phyloP scores from a whole-genome alignment of 2,797 vertebrate species.

The Cynopterus sphinx region DNA sequence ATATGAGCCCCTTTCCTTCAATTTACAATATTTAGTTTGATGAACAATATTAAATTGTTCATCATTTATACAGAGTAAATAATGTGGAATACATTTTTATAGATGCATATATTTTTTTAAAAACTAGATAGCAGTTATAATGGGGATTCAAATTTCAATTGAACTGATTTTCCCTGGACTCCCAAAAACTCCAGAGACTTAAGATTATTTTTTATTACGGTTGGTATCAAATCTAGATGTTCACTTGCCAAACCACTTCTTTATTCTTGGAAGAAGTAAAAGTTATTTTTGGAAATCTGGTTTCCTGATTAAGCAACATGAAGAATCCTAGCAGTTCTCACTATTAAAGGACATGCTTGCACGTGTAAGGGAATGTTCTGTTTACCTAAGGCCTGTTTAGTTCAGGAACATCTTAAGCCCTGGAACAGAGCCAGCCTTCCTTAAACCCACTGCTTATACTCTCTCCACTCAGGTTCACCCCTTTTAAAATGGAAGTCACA shows the following conservation, averaged over 20 bases:
- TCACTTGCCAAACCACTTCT: background rate
- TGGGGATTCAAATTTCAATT: background rate
- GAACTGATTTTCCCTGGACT: background rate
- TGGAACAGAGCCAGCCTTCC: background rate
- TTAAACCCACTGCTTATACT: background rate
- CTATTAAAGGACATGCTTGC: conserved; percentile 12
- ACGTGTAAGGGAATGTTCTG: conserved; percentile 20
- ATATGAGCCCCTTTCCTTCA: background rate
- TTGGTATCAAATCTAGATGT: conserved; percentile 48
- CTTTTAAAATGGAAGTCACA: background rate
- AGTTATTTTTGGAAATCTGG: conserved; percentile 57
- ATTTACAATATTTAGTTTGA: background rate
- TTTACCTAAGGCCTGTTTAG: conserved; percentile 29
- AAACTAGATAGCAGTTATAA: background rate
- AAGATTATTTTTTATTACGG: background rate
- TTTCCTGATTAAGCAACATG: conserved; percentile 46
- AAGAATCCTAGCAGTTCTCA: conserved; percentile 25
- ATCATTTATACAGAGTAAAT: background rate
- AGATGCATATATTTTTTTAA: background rate
- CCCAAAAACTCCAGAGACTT: background rate
- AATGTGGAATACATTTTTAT: background rate
- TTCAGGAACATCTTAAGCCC: background rate
- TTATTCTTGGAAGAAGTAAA: conserved; percentile 36
- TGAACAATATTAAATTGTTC: background rate
- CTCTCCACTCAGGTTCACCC: background rate